phyloP scores from a whole-genome alignment of 2,888 invertebrate species.

The Catonia carolina region DNA sequence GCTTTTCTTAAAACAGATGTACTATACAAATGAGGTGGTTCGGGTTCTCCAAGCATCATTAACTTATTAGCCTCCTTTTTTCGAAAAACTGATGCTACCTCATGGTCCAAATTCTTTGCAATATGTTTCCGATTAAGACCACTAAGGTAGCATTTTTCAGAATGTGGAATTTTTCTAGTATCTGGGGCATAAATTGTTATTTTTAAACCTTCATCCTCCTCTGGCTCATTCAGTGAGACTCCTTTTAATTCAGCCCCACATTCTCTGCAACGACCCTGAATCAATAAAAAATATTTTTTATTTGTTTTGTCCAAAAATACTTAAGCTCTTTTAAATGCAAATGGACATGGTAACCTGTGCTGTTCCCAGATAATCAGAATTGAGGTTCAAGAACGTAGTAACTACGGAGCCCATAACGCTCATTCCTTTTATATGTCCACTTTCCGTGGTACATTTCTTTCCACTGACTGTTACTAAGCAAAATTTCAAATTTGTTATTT shows the following conservation, averaged over 20 bases:
- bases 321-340: neutral
- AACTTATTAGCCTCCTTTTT: neutral
- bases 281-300: neutral
- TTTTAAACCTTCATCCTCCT: neutral
- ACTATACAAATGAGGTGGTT: slow-evolving; percentile 7
- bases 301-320: neutral
- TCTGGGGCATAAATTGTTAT: neutral
- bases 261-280: neutral
- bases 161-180: neutral
- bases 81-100: neutral
- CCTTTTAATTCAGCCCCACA: neutral
- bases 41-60: slow-evolving; percentile 2
- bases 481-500: no score
- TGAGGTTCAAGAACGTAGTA: no score
- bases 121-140: neutral
- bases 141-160: neutral
- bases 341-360: slow-evolving; percentile 13
- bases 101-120: no score
- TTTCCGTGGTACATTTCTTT: no score
- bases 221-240: neutral
- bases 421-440: no score
- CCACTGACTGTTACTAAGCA: no score
- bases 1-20: slow-evolving; percentile 8
- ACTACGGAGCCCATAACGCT: no score
- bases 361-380: no score